A percentile compares a stretch with the other conserved stretches of the same genome.
Evolutionary conservation across 2,113 vertebrate genomes (phyloP).

Genomic region (Turnix velox): DNA sequence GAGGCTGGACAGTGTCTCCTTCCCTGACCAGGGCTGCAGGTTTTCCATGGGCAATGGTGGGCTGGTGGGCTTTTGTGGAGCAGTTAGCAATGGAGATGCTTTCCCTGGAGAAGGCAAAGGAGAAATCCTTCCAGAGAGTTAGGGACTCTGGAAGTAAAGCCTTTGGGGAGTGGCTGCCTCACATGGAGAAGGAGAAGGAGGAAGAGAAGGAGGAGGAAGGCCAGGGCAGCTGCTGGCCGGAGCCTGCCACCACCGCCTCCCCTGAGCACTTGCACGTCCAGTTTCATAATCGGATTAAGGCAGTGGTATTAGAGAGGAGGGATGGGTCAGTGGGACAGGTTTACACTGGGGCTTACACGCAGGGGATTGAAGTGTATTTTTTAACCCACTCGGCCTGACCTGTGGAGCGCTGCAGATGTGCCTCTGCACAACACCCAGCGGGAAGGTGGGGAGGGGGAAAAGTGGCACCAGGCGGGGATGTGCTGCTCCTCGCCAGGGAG

Average conservation of each 20-base stretch:
- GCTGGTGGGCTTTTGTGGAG: neutral
- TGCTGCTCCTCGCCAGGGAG: neutral
- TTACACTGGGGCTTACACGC: constrained; percentile 50
- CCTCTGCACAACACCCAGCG: neutral
- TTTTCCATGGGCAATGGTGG: neutral
- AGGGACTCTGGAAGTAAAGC: too few species aligned
- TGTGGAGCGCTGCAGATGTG: neutral
- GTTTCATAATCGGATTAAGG: constrained; percentile 69
- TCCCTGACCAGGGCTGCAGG: neutral
- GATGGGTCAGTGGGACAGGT: constrained; percentile 69
- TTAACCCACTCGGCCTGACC: constrained; percentile 40
- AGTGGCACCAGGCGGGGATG: constrained; percentile 18
- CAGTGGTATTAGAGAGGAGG: constrained; percentile 62
- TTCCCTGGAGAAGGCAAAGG: accelerated
- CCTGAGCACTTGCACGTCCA: constrained; percentile 63
- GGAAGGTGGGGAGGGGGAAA: neutral
- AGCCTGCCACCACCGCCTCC: constrained; percentile 13
- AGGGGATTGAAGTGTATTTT: constrained; percentile 48
- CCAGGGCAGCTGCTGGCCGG: constrained; percentile 9
- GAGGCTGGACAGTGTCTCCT: neutral
- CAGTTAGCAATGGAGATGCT: neutral
- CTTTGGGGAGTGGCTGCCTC: accelerated
- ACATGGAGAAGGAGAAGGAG: neutral
- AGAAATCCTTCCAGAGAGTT: neutral
- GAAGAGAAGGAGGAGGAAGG: neutral